Evolutionary conservation across 2,888 invertebrate genomes (phyloP), one percentile per base, ranked within the genome.

Genomic region (Lasiommata megera): DNA sequence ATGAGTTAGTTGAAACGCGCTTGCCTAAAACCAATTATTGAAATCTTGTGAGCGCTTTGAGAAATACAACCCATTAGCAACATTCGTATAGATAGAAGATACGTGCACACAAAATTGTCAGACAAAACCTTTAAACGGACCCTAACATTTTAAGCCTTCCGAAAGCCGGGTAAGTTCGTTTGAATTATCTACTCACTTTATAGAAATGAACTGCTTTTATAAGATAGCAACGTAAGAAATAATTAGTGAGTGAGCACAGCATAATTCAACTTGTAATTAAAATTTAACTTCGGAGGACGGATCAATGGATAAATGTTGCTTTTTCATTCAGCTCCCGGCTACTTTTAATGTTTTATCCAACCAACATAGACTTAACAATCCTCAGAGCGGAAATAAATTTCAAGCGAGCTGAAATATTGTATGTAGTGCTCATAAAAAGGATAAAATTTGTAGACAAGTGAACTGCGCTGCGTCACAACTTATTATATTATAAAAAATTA

Each of bases 271-370:
- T 74, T 78, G 70, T 77, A 81, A 86, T 87, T 83, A 80, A 82
- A 84, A 81, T 82, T 77, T 77, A 77, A 79, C 75, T 84, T 80
- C 66, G 65, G 70, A 76, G 74, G 74, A 74, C 76, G 69, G 70
- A 73, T 74, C 76, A 74, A 74, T 73, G 71, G 70, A 73, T 76
- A 77, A 80, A 77, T 85, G 82, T 86, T 86, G 80, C 73, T 77
- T 78, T 87, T 86, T 76, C 79, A 85, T 87, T 83, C 80, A 73
- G 75, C 73, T 82, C 69, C 66, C 80, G 74, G 67, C 68, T 70
- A 71, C 76, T 79, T 72, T 62, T 67, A 60, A 61, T 53, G 57
- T 56, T 58, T 58, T 51, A 61, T 54, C 23, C 43, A 34, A 48
- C 46, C 23, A 14, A 28, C 28, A 16, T 23, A 50, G 50, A 50